Evolutionary conservation across 2,113 vertebrate species (phyloP).

Genomic region (Albula glossodonta): DNA sequence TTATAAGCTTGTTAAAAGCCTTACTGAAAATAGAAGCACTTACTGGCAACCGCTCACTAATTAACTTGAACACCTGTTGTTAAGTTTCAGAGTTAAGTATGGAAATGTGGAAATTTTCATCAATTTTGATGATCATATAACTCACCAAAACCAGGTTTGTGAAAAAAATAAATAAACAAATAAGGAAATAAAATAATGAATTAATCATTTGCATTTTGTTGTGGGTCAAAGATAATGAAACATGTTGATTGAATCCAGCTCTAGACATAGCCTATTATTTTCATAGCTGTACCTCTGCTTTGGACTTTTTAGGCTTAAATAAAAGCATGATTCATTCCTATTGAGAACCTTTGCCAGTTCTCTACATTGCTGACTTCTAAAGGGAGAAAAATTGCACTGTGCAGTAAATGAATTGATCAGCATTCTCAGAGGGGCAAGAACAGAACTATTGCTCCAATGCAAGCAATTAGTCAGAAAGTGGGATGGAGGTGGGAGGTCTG

Average conservation of each 20-base stretch:
- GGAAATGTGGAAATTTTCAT: too few relatives aligned
- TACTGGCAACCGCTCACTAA: not conserved
- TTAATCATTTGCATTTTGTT: not conserved
- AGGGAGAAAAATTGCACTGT: not conserved
- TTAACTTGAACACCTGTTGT: not conserved
- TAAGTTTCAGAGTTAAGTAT: not conserved
- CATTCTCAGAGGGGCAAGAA: not conserved
- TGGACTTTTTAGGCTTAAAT: not conserved
- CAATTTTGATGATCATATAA: too few relatives aligned
- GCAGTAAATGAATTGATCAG: not conserved
- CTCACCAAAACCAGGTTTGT: too few relatives aligned
- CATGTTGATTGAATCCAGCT: not conserved
- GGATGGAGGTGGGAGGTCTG: not conserved
- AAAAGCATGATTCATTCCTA: not conserved
- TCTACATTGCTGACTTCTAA: not conserved
- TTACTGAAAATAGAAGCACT: not conserved
- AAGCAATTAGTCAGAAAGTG: not conserved
- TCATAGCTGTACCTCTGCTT: not conserved
- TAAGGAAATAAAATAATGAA: too few relatives aligned
- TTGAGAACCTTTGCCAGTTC: not conserved
- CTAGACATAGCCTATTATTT: not conserved
- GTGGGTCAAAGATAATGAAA: not conserved
- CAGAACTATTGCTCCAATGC: not conserved
- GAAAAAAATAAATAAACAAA: too few relatives aligned
- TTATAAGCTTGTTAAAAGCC: not conserved